Evolutionary conservation across 2,113 vertebrate species (phyloP).

Genomic region (Amphilophus citrinellus): DNA sequence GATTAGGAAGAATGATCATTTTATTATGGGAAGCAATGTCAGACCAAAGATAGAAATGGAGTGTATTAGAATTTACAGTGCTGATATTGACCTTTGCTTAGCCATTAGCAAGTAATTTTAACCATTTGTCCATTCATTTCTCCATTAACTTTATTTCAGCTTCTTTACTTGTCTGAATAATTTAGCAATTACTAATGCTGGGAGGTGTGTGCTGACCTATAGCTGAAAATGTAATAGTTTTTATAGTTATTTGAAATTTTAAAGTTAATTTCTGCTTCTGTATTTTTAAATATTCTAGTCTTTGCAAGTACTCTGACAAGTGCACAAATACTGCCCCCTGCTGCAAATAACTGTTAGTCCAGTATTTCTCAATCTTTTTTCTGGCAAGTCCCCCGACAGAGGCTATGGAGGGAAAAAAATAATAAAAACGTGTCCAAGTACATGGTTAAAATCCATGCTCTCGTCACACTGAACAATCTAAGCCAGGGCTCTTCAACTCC

Average conservation of each 20-base stretch:
- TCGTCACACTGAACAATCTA: not conserved
- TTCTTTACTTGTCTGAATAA: too few relatives aligned
- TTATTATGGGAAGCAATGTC: not conserved
- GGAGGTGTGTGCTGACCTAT: too few relatives aligned
- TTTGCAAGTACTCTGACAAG: not conserved
- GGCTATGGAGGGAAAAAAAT: not conserved
- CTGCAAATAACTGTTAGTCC: not conserved
- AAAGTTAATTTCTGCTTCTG: not conserved
- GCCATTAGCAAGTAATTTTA: not conserved
- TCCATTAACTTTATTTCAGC: too few relatives aligned
- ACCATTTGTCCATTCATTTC: too few relatives aligned
- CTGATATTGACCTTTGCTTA: not conserved
- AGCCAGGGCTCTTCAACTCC: not conserved
- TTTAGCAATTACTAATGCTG: too few relatives aligned
- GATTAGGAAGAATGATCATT: too few relatives aligned
- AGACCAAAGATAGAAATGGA: not conserved
- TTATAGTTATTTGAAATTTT: too few relatives aligned
- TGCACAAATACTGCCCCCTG: fast-evolving
- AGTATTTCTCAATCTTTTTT: too few relatives aligned
- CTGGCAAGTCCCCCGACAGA: too few relatives aligned
- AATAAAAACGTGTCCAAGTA: fast-evolving
- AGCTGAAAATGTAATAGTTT: too few relatives aligned
- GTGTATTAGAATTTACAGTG: not conserved
- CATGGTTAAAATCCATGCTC: not conserved
- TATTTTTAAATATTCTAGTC: not conserved